Evolutionary conservation across 2,797 vertebrate genomes (phyloP).

Genomic region (Gobionotothen gibberifrons): DNA sequence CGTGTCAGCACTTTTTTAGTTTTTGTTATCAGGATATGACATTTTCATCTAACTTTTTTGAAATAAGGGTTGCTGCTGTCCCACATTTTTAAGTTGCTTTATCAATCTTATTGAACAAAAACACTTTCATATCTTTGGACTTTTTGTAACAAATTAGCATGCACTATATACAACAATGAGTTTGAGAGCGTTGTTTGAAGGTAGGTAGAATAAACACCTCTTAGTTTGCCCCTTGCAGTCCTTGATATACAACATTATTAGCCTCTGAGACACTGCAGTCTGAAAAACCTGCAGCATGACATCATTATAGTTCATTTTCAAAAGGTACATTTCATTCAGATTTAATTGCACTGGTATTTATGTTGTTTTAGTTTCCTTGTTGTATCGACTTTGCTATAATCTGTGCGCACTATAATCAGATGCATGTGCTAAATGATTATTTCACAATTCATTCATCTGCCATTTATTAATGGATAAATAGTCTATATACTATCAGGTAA

Average conservation of each 20-base stretch:
- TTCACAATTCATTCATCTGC: too few relatives aligned
- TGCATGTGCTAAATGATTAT: background rate
- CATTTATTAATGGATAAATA: too few relatives aligned
- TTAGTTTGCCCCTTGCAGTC: conserved; percentile 47
- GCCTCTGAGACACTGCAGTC: conserved; percentile 32
- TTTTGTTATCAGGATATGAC: background rate
- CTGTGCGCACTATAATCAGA: background rate
- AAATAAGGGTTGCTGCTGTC: background rate
- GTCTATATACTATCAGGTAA: too few relatives aligned
- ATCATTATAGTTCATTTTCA: conserved; percentile 10
- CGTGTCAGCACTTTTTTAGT: background rate
- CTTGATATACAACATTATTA: conserved; percentile 2
- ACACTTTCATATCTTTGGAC: conserved; percentile 1
- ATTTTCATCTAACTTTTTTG: background rate
- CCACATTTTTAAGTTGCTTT: background rate
- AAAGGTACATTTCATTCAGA: background rate
- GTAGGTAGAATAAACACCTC: conserved; percentile 28
- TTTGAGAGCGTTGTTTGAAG: background rate
- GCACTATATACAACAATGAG: background rate
- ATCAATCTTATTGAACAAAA: conserved; percentile 17
- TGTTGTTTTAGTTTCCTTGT: background rate
- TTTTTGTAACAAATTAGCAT: conserved; percentile 37
- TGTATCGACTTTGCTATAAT: background rate
- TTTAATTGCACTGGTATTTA: background rate
- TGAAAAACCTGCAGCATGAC: conserved; percentile 26